Evolutionary conservation across 1,140 invertebrate species (phyloP).

Genomic region (Lordiphosa collinella): DNA sequence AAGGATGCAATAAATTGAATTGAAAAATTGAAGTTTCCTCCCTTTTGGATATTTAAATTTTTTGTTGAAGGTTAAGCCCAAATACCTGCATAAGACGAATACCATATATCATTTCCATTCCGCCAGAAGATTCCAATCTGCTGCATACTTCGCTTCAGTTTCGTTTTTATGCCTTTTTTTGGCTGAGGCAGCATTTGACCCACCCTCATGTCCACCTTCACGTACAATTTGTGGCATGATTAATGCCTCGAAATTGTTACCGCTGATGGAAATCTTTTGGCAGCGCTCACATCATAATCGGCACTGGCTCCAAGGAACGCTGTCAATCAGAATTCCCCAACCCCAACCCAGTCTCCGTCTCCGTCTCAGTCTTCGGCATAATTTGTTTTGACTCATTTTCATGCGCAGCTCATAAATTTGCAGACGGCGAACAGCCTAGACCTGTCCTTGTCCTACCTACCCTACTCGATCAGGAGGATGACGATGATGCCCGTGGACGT

Average conservation of each 20-base stretch:
- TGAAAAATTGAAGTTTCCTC: too few species aligned
- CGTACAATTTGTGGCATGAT: conserved; percentile 58
- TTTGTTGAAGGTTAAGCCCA: too few species aligned
- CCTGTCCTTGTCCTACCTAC: conserved; percentile 1
- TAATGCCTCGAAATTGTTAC: conserved; percentile 67
- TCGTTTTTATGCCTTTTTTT: conserved; percentile 5
- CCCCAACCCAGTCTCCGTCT: not conserved
- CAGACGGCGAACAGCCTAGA: not conserved
- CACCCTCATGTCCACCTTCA: conserved; percentile 60
- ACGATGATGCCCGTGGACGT: conserved; percentile 36
- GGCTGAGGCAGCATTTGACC: conserved; percentile 28
- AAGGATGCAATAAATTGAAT: too few species aligned
- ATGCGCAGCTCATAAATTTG: conserved; percentile 73
- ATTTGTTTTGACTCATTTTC: conserved; percentile 78
- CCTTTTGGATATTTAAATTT: too few species aligned
- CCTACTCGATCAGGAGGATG: conserved; percentile 9
- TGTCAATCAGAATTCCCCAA: conserved; percentile 52
- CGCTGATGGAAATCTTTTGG: conserved; percentile 59
- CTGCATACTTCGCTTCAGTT: too few species aligned
- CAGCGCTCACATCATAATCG: conserved; percentile 70
- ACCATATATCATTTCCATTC: too few species aligned
- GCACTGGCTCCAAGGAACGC: conserved; percentile 23
- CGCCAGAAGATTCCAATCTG: too few species aligned
- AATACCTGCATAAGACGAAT: too few species aligned
- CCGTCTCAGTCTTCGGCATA: conserved; percentile 44